phyloP scores from a whole-genome alignment of 2,113 vertebrate species.

The Carassius carassius region DNA sequence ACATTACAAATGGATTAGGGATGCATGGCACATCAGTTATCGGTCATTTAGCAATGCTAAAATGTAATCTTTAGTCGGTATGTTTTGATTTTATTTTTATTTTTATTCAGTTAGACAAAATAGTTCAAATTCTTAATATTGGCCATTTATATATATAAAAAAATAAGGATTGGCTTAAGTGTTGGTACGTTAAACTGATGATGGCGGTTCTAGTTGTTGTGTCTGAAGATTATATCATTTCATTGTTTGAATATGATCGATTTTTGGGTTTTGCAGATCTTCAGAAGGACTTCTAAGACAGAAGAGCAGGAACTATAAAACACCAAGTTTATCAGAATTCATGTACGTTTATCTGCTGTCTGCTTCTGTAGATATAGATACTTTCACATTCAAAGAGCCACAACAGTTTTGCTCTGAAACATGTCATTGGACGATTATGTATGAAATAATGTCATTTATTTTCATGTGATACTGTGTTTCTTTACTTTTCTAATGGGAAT shows the following conservation, averaged over 20 bases:
- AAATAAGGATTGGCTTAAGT: neutral
- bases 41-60: neutral
- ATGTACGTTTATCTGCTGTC: neutral
- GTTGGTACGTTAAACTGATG: neutral
- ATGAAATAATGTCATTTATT: neutral
- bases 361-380: constrained; percentile 6
- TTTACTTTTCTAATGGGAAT: neutral
- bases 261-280: constrained; percentile 75
- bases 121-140: neutral
- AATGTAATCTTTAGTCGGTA: neutral
- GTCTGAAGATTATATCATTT: neutral
- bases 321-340: no score
- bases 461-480: neutral
- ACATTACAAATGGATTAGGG: neutral
- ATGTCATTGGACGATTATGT: neutral
- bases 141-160: neutral
- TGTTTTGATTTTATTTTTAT: neutral
- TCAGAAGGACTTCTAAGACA: constrained; percentile 84
- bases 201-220: neutral
- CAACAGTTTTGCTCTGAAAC: neutral
- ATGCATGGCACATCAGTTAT: neutral
- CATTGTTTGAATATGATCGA: neutral
- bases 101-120: neutral
- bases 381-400: neutral
- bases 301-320: neutral